Evolutionary conservation across 2,113 vertebrate species (phyloP).

Genomic region (Microcebus lehilahytsara): DNA sequence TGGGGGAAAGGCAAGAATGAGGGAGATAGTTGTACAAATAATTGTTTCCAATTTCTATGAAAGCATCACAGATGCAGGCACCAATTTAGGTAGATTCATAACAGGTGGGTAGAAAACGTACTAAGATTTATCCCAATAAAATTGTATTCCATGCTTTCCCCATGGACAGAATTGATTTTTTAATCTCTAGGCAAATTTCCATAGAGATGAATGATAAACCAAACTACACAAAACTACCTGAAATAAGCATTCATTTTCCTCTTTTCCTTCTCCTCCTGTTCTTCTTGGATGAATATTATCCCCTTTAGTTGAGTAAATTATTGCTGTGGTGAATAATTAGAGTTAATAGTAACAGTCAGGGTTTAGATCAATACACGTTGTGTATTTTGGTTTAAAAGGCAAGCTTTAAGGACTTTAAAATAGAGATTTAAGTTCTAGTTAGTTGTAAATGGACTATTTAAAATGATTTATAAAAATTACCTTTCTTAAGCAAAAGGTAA

Average conservation of each 20-base stretch:
- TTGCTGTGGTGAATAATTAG: conserved; percentile 44
- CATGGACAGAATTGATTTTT: background rate
- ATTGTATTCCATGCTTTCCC: background rate
- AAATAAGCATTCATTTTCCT: background rate
- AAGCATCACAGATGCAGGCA: background rate
- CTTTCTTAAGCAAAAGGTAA: conserved; percentile 25
- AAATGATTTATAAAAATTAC: conserved; percentile 57
- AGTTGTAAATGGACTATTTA: conserved; percentile 50
- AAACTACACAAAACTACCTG: conserved; percentile 35
- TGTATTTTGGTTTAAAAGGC: conserved; percentile 48
- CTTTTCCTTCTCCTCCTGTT: too few relatives aligned
- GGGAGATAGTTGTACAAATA: background rate
- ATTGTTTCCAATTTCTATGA: background rate
- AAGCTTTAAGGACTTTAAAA: conserved; percentile 53
- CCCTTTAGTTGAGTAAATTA: conserved; percentile 7
- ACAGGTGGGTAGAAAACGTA: background rate
- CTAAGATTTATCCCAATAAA: background rate
- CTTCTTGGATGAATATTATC: background rate
- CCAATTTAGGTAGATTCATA: background rate
- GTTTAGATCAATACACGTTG: background rate
- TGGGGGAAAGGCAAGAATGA: background rate
- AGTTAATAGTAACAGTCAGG: conserved; percentile 20
- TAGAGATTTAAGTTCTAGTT: conserved; percentile 51
- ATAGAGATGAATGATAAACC: conserved; percentile 13
- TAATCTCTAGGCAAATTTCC: background rate